Base-by-base conservation (phyloP, 2,797 vertebrate genomes). In the Hephaestus fuliginosus region DNA sequence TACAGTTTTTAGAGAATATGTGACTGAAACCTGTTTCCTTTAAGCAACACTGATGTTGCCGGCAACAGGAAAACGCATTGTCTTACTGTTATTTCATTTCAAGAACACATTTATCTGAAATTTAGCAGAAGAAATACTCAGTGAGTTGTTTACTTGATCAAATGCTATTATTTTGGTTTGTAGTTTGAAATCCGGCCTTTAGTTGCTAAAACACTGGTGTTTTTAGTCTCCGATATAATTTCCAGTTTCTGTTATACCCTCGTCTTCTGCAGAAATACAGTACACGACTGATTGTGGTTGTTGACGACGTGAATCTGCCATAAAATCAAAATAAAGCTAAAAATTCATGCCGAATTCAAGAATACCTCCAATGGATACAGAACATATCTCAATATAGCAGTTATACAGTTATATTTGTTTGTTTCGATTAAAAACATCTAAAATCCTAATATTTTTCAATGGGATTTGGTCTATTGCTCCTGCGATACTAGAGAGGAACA, bases 361-460 rank as follows among this genome's bases (percentile, higher is more conserved):
- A 60, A 7, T 52, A 5, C 0, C 0, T 7, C n/a, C 1, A 0
- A n/a, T 2, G 5, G 39, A 7, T 22, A 12, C 5, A 25, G 4
- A 2, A 0, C 36, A 18, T 22, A 0, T 65, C 3, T 2, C 36
- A 14, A 11, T 14, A 11, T 57, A 72, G 0, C 1, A 13, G 9
- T 8, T 44, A 0, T 2, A 2, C 0, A 0, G 2, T 0, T 2
- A 5, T 7, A 15, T n/a, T 2, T 30, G 14, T 18, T 36, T 9
- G 1, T 2, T 44, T n/a, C 9, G 11, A 5, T 1, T 57, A 46
- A 33, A 71, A 64, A 30, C 2, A 8, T n/a, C 1, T 28, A 17
- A 7, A 53, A 56, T 20, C 2, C 2, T 15, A 5, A 1, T 0
- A 2, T 46, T 20, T 57, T 25, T 17, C 0, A 60, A 52, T 72